phyloP scores from a whole-genome alignment of 2,797 vertebrate species.

The Liparis tanakae region DNA sequence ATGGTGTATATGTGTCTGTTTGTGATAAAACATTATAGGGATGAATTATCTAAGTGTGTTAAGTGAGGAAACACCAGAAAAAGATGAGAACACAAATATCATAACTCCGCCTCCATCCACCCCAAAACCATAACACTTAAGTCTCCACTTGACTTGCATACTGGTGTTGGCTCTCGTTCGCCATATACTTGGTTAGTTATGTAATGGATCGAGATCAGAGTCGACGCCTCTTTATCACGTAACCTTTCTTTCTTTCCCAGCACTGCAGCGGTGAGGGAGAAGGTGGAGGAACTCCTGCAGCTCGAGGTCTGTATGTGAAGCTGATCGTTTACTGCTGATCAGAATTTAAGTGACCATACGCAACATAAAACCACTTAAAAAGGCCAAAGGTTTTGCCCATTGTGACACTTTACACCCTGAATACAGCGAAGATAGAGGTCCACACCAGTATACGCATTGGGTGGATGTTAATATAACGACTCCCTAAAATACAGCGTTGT shows the following conservation, averaged over 20 bases:
- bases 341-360: too few relatives aligned
- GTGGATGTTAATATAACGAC: not conserved
- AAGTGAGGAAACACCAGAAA: not conserved
- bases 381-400: too few relatives aligned
- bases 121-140: not conserved
- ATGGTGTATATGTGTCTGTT: not conserved
- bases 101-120: not conserved
- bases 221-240: not conserved
- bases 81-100: not conserved
- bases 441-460: not conserved
- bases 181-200: not conserved
- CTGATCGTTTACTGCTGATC: too few relatives aligned
- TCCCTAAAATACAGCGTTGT: too few relatives aligned
- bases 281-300: slow-evolving; percentile 74
- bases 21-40: not conserved
- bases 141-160: too few relatives aligned
- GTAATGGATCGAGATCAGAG: not conserved
- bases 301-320: slow-evolving; percentile 72
- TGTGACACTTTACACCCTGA: not conserved
- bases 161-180: not conserved
- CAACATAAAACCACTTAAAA: too few relatives aligned
- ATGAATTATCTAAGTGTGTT: not conserved
- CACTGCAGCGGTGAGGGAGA: slow-evolving; percentile 61
- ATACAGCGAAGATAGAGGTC: not conserved
- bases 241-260: slow-evolving; percentile 51